Percentiles rank a stretch among this genome's conserved stretches.
Evolutionary conservation across 2,888 invertebrate genomes (phyloP).

Genomic region (Lutraria lutraria): DNA sequence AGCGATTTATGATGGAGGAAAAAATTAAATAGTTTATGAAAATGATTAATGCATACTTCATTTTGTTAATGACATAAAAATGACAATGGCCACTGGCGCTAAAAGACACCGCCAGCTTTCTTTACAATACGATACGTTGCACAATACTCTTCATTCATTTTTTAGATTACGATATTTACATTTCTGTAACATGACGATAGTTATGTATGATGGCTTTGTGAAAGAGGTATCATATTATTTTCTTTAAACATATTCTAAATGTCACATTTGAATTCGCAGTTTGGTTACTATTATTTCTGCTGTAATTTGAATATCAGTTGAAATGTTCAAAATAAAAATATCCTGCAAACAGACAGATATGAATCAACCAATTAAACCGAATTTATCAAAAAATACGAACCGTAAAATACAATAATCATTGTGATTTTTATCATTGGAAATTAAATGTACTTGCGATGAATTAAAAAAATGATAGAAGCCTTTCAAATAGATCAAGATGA

Average conservation of each 20-base stretch:
- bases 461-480: background rate
- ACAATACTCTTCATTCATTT: background rate
- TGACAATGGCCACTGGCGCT: no score
- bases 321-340: background rate
- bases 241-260: background rate
- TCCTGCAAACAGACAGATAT: background rate
- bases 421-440: constrained; percentile 22
- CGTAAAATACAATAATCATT: constrained; percentile 15
- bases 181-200: background rate
- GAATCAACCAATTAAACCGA: background rate
- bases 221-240: background rate
- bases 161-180: background rate
- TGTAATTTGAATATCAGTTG: background rate
- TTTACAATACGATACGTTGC: background rate
- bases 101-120: background rate
- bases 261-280: background rate
- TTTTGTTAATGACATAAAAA: no score
- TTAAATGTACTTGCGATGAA: constrained; percentile 5
- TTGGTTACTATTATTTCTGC: background rate
- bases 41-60: no score
- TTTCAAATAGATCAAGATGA: background rate
- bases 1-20: no score
- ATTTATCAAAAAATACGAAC: constrained; percentile 7
- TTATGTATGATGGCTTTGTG: background rate
- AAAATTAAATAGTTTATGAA: no score